Evolutionary conservation across 92 coral and sea anemone species (phyloP), one percentile per base, ranked within the genome.

Genomic region (Micromussa lordhowensis): DNA sequence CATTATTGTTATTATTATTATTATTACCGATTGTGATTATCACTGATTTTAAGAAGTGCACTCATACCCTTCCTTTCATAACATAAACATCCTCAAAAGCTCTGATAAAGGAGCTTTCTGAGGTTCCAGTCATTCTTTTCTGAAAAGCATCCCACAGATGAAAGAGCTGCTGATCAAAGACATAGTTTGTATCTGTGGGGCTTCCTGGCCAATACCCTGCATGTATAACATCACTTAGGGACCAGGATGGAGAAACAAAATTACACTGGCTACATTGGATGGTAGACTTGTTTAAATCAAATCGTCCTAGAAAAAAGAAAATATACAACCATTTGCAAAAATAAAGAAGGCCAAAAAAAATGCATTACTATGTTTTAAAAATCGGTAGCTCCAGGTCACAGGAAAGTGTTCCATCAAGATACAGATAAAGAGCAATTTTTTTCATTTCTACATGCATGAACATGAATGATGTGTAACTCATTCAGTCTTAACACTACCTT

Each of bases 171-270:
- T 92, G 92, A 54, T 88, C 85, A 82, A 92, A 92, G 6, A 88
- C 63, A 61, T 91, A 83, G 10, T 63, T 85, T 74, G 94, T 82
- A 55, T 89, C 91, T 55, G 59, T 89, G 16, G 95, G 95, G 68
- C 92, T 92, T 58, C 95, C 95, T 80, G 91, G 93, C 94, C 94
- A 92, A 82, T 64, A 92, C 59, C 94, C 94, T 69, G 90, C 59
- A 29, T 79, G 77, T 19, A 92, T 78, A 49, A 92, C 84, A 61
- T 76, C 91, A 48, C 84, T 21, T 21, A 89, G 70, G 40, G 94
- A 72, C 79, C 81, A 82, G 70, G 83, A 75, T 69, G 54, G 82
- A 57, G 76, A 32, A 21, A 75, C 78, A 28, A 55, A 68, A 81
- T 58, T 69, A 58, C 92, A 83, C 29, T 32, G 58, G 29, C 72